phyloP scores from a whole-genome alignment of 2,888 invertebrate genomes.

The Conomelus anceps region DNA sequence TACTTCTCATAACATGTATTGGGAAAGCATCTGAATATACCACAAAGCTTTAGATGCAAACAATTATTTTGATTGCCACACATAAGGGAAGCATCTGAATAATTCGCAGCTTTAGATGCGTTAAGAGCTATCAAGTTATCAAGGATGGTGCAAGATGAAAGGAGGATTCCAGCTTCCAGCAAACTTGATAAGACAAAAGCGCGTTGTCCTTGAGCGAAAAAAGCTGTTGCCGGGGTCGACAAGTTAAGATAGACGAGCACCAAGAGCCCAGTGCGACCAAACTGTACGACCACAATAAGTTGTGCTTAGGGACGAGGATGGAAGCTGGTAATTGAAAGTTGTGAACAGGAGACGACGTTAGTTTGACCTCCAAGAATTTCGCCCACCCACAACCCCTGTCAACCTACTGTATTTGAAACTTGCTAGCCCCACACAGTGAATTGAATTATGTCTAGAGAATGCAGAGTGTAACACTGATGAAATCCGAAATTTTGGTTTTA shows the following conservation, averaged over 20 bases:
- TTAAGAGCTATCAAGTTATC: not conserved
- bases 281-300: not conserved
- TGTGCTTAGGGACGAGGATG: not conserved
- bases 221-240: not conserved
- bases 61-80: no score
- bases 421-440: not conserved
- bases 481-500: not conserved
- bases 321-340: not conserved
- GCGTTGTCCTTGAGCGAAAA: not conserved
- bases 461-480: not conserved
- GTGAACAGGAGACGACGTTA: not conserved
- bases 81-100: not conserved
- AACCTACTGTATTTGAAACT: not conserved
- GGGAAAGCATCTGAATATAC: no score
- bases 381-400: not conserved
- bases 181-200: not conserved
- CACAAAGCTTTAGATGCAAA: no score
- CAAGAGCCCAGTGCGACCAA: not conserved
- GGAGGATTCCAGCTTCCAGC: not conserved
- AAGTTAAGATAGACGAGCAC: not conserved
- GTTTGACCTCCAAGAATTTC: not conserved
- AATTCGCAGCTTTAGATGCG: not conserved
- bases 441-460: not conserved
- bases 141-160: not conserved
- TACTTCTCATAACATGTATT: no score